Evolutionary conservation across 2,888 invertebrate species (phyloP).

Genomic region (Xestia sexstrigata): DNA sequence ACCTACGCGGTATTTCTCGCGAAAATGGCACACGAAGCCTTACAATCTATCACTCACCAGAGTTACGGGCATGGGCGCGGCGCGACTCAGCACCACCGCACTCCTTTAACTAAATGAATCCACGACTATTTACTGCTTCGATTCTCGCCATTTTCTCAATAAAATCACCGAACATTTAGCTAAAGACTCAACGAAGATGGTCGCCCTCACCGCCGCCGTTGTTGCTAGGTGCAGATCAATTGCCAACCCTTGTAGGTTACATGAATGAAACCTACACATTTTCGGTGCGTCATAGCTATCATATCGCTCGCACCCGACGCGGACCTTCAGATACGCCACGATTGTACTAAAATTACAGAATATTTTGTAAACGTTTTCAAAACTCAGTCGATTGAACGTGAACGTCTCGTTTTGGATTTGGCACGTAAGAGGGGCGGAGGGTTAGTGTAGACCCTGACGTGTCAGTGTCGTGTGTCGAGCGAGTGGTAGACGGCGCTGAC

Average conservation of each 20-base stretch:
- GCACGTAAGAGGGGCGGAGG: slow-evolving; percentile 84
- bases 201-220: slow-evolving; percentile 80
- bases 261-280: slow-evolving; percentile 88
- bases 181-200: slow-evolving; percentile 76
- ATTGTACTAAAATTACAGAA: slow-evolving; percentile 51
- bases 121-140: slow-evolving; percentile 82
- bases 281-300: slow-evolving; percentile 77
- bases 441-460: slow-evolving; percentile 83
- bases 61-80: slow-evolving; percentile 89
- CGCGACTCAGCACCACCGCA: slow-evolving; percentile 84
- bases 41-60: slow-evolving; percentile 89
- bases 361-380: slow-evolving; percentile 66
- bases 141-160: slow-evolving; percentile 80
- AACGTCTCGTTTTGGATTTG: slow-evolving; percentile 78
- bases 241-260: slow-evolving; percentile 83
- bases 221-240: slow-evolving; percentile 87
- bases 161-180: slow-evolving; percentile 82
- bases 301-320: slow-evolving; percentile 68
- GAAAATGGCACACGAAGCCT: slow-evolving; percentile 88
- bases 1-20: slow-evolving; percentile 77
- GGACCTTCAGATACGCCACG: slow-evolving; percentile 56
- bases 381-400: slow-evolving; percentile 67
- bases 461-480: slow-evolving; percentile 82
- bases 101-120: slow-evolving; percentile 87
- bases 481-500: slow-evolving; percentile 85